Conservation (phyloP, 2,113 vertebrate genomes). For the Rhagologus leucostigma region DNA sequence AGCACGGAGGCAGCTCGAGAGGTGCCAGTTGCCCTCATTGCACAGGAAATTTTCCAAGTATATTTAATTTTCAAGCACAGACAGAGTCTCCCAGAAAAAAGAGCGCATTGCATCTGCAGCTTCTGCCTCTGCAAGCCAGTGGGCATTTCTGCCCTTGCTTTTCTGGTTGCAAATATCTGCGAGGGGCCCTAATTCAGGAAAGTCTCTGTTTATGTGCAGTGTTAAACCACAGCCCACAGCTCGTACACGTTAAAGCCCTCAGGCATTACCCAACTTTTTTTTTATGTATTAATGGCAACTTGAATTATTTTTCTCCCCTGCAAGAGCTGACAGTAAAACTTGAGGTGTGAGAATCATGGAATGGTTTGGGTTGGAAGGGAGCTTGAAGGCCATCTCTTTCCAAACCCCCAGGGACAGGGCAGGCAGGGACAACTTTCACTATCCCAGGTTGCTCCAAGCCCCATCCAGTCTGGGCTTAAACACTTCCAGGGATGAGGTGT, state of each 20-base stretch:
- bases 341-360: not conserved
- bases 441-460: accelerated
- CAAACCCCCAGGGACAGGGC: not conserved
- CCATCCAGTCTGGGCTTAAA: accelerated
- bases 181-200: not conserved
- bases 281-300: not conserved
- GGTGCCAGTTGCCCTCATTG: not conserved
- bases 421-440: not conserved
- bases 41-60: not conserved
- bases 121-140: not conserved
- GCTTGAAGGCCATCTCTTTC: accelerated
- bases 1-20: not conserved
- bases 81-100: not conserved
- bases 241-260: not conserved
- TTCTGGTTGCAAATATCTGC: not conserved
- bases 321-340: not conserved
- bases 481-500: not conserved
- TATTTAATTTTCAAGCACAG: not conserved
- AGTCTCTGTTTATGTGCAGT: not conserved
- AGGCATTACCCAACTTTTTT: not conserved
- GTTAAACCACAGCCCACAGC: not conserved
- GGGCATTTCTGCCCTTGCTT: not conserved
- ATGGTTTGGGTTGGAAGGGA: not conserved
- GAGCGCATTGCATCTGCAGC: not conserved
- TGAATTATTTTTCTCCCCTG: not conserved